Percentiles rank a stretch among this genome's conserved stretches.
Evolutionary conservation across 2,797 vertebrate species (phyloP).

Genomic region (Galagoides demidoff): DNA sequence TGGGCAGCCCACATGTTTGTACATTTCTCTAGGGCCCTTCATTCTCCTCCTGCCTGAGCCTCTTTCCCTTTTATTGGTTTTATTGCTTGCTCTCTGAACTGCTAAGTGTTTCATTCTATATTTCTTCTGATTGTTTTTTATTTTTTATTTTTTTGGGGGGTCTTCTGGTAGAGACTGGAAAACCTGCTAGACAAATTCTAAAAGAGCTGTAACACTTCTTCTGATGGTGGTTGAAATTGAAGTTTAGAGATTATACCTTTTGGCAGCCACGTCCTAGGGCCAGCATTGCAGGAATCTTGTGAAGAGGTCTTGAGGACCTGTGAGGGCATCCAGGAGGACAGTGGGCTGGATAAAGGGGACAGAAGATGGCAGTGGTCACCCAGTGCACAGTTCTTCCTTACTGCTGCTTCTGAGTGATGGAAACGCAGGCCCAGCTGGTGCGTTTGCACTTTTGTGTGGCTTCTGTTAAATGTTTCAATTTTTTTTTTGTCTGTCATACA

Average conservation of each 20-base stretch:
- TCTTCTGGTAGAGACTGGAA: too few relatives aligned
- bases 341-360: too few relatives aligned
- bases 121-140: not conserved
- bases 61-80: not conserved
- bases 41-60: not conserved
- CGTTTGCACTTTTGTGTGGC: not conserved
- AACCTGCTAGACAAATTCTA: too few relatives aligned
- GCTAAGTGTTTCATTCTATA: not conserved
- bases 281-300: not conserved
- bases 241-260: not conserved
- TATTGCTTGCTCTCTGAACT: not conserved
- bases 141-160: too few relatives aligned
- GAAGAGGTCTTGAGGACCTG: too few relatives aligned
- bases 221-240: not conserved
- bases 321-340: too few relatives aligned
- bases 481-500: not conserved
- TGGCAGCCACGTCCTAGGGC: too few relatives aligned
- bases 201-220: not conserved
- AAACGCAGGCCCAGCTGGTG: rapidly evolving
- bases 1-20: rapidly evolving
- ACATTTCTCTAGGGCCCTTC: not conserved
- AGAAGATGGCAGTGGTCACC: not conserved
- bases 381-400: rapidly evolving
- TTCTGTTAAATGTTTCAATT: not conserved
- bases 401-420: not conserved